phyloP scores from a whole-genome alignment of 2,888 invertebrate genomes.

The Synergus itoensis region DNA sequence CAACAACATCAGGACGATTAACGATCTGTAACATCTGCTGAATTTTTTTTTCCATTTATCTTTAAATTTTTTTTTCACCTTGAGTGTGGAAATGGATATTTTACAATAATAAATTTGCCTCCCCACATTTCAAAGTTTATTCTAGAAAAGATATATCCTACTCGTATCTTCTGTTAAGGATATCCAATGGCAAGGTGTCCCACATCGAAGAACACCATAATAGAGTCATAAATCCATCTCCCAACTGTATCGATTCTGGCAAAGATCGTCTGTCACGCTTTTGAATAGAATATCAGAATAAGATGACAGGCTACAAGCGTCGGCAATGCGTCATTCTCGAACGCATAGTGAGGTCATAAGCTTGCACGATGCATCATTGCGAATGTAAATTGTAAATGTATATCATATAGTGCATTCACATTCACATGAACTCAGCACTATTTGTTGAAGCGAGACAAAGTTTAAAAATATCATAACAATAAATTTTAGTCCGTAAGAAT shows the following conservation, averaged over 20 bases:
- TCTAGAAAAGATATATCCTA: neutral
- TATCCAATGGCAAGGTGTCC: constrained; percentile 36
- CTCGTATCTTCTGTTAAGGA: constrained; percentile 2
- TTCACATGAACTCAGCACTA: constrained; percentile 16
- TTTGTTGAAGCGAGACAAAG: constrained; percentile 3
- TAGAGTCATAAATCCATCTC: constrained; percentile 39
- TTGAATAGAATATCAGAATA: constrained; percentile 40
- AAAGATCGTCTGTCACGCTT: constrained; percentile 37
- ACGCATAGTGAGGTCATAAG: constrained; percentile 24
- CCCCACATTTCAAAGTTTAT: neutral
- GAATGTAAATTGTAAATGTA: neutral
- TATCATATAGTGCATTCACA: neutral
- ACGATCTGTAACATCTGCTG: neutral
- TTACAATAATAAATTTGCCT: neutral
- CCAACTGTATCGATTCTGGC: constrained; percentile 40
- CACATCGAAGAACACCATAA: constrained; percentile 34
- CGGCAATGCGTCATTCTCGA: constrained; percentile 28
- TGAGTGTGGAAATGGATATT: neutral
- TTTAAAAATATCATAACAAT: neutral
- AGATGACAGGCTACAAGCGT: constrained; percentile 28
- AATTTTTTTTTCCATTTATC: neutral
- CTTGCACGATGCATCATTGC: constrained; percentile 19
- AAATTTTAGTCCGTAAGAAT: neutral
- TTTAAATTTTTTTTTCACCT: neutral
- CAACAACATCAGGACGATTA: neutral